Percentiles rank a stretch among this genome's conserved stretches.
These are phyloP conservation scores for Apomyelois bistriatella DNA, from an alignment of 2,888 invertebrate species.

Conservation along the genomic window DNA sequence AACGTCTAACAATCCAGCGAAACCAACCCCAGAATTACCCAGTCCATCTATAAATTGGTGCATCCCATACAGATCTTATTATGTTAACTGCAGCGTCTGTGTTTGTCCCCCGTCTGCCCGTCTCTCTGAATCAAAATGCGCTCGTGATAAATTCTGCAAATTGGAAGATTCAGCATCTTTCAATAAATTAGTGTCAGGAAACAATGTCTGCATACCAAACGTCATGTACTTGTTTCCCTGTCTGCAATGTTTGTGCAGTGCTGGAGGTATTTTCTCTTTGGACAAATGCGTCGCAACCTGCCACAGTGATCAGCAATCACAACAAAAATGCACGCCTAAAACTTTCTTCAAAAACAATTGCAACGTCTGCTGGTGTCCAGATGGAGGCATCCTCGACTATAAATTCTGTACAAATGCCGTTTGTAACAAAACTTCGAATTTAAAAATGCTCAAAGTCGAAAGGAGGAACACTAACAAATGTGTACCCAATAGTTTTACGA, in stretches of 20 bases:
- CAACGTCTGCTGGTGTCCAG: conserved; percentile 57
- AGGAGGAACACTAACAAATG: conserved; percentile 36
- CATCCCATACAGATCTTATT: conserved; percentile 56
- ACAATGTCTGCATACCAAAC: conserved; percentile 56
- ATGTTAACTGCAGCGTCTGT: conserved; percentile 61
- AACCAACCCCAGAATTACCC: neutral
- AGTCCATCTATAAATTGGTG: conserved; percentile 34
- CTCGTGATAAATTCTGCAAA: conserved; percentile 50
- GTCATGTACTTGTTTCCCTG: conserved; percentile 65
- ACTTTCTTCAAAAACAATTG: conserved; percentile 54
- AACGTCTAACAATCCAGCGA: neutral
- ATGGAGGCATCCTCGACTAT: conserved; percentile 39
- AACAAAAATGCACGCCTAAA: conserved; percentile 46
- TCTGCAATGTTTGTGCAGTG: conserved; percentile 58
- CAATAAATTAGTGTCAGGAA: conserved; percentile 25
- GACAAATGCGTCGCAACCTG: conserved; percentile 61
- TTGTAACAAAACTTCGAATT: conserved; percentile 31
- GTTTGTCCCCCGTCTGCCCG: conserved; percentile 59
- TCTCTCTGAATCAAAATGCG: conserved; percentile 56
- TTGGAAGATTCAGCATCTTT: conserved; percentile 25
- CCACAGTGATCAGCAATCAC: conserved; percentile 22
- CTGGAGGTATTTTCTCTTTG: conserved; percentile 47
- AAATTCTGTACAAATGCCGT: conserved; percentile 40
- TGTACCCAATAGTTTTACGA: conserved; percentile 44
- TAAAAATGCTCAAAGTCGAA: conserved; percentile 28